These are phyloP conservation scores for Coendou prehensilis DNA, from an alignment of 2,797 vertebrate species.

Conservation along the genomic window DNA sequence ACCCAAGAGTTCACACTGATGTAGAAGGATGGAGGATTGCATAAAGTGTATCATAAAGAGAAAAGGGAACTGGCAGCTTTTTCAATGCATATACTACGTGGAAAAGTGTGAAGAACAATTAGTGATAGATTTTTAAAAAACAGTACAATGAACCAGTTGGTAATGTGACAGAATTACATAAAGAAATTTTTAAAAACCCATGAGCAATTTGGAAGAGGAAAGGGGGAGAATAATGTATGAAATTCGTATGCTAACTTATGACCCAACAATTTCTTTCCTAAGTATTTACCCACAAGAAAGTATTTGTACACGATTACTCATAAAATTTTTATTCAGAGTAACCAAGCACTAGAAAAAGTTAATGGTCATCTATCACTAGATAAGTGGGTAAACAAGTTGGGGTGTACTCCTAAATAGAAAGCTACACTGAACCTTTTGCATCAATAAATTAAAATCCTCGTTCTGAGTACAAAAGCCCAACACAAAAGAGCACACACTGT, in stretches of 20 bases:
- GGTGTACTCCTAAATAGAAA: neutral
- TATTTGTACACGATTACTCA: neutral
- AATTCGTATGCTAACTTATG: neutral
- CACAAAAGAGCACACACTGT: neutral
- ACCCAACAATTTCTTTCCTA: neutral
- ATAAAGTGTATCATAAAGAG: neutral
- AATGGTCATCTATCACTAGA: neutral
- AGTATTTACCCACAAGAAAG: neutral
- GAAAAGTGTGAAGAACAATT: neutral
- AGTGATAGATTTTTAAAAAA: neutral
- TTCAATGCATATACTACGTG: neutral
- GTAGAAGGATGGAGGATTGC: neutral
- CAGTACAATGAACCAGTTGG: neutral
- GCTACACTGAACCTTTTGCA: neutral
- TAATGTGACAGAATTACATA: conserved; percentile 25
- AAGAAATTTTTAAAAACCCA: neutral
- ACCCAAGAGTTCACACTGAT: neutral
- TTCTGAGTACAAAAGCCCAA: conserved; percentile 10
- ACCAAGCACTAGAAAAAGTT: neutral
- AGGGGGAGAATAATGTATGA: neutral
- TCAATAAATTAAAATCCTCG: conserved; percentile 44
- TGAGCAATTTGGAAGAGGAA: conserved; percentile 34
- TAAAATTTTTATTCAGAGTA: neutral
- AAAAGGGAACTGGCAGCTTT: neutral
- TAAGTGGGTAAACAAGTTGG: neutral